Evolutionary conservation across 2,113 vertebrate species (phyloP).

Genomic region (Larimichthys crocea): DNA sequence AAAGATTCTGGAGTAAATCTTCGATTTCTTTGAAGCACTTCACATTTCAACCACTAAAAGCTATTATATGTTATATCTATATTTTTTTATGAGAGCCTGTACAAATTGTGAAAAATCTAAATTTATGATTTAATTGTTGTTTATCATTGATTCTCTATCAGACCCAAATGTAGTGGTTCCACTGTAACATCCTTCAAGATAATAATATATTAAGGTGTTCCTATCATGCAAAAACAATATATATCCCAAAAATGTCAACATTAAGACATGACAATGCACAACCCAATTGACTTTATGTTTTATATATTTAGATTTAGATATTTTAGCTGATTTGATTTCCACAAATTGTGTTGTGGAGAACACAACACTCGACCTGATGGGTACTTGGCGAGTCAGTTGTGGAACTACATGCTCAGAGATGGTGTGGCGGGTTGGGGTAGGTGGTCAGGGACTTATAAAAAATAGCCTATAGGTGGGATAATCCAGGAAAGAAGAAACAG

Average conservation of each 20-base stretch:
- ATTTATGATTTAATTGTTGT: background rate
- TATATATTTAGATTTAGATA: background rate
- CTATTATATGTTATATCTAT: background rate
- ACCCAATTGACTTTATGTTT: background rate
- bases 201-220: background rate
- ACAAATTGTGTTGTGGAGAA: background rate
- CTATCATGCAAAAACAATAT: too few relatives aligned
- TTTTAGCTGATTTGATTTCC: background rate
- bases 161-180: background rate
- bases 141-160: background rate
- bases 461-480: background rate
- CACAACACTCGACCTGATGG: background rate
- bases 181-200: background rate
- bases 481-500: background rate
- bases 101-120: background rate
- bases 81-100: background rate
- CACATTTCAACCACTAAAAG: background rate
- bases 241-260: background rate
- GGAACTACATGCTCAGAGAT: background rate
- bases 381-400: background rate
- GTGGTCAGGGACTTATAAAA: background rate
- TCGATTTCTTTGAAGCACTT: slow-evolving; percentile 1
- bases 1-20: slow-evolving; percentile 17
- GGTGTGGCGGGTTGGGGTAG: background rate
- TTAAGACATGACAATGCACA: background rate